A percentile compares a stretch with the other conserved stretches of the same genome.
These are phyloP conservation scores for Acronicta leporina DNA, from an alignment of 2,888 invertebrate species.

Conservation along the genomic window DNA sequence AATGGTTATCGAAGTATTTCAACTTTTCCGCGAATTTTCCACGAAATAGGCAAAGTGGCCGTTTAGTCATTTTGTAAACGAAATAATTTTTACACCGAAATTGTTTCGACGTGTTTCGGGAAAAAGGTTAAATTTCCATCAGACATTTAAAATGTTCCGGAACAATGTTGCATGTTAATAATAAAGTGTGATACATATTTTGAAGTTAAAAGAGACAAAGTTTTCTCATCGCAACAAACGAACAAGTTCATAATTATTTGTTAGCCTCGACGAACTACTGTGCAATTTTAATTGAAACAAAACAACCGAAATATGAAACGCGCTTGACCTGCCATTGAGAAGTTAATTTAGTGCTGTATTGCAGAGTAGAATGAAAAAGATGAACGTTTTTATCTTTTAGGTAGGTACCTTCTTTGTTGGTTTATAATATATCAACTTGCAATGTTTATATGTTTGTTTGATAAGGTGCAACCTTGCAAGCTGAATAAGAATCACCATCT, in stretches of 20 bases:
- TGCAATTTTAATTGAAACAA: conserved; percentile 80
- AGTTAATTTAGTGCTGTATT: conserved; percentile 64
- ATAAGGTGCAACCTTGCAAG: too few relatives aligned
- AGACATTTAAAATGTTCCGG: conserved; percentile 35
- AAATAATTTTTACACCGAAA: conserved; percentile 40
- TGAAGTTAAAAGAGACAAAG: conserved; percentile 69
- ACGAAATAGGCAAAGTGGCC: conserved; percentile 39
- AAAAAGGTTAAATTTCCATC: conserved; percentile 45
- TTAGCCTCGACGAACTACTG: conserved; percentile 70
- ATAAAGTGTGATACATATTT: conserved; percentile 63
- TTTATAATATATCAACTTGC: too few relatives aligned
- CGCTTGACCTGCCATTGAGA: conserved; percentile 72
- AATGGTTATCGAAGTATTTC: conserved; percentile 42
- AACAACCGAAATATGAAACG: conserved; percentile 74
- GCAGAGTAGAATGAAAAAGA: conserved; percentile 15
- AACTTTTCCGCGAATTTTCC: conserved; percentile 44
- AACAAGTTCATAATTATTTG: conserved; percentile 83
- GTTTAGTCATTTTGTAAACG: conserved; percentile 43
- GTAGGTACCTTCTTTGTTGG: conserved; percentile 15
- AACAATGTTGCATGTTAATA: conserved; percentile 47
- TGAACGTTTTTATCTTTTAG: conserved; percentile 30
- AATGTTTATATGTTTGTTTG: too few relatives aligned
- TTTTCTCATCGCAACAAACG: conserved; percentile 78
- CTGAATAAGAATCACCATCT: too few relatives aligned
- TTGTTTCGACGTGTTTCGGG: conserved; percentile 43